Conservation (phyloP, 1,140 invertebrate genomes). For the Chelonus insularis region DNA sequence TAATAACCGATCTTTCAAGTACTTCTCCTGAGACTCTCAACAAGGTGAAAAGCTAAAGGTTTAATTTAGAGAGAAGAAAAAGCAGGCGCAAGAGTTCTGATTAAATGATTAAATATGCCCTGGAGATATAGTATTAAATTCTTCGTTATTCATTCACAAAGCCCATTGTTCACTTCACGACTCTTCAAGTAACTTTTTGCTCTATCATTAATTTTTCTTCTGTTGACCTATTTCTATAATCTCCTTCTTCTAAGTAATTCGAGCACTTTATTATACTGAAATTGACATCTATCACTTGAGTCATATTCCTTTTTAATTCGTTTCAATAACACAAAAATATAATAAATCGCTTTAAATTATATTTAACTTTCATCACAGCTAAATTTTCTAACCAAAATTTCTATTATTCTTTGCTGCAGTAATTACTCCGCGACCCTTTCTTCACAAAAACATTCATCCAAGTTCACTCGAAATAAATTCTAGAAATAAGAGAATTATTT, state of each 20-base stretch:
- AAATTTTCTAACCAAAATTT: too few species aligned
- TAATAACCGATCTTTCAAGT: slow-evolving; percentile 15
- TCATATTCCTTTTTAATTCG: too few species aligned
- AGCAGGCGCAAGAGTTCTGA: slow-evolving; percentile 7
- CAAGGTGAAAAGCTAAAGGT: slow-evolving; percentile 22
- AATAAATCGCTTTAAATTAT: too few species aligned
- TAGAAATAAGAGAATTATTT: too few species aligned
- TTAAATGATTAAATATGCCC: slow-evolving; percentile 26
- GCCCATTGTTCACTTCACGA: slow-evolving; percentile 22
- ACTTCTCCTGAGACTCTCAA: slow-evolving; percentile 11
- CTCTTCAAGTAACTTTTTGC: background rate
- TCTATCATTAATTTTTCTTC: slow-evolving; percentile 10
- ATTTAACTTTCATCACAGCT: too few species aligned
- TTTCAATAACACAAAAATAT: too few species aligned
- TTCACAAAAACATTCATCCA: too few species aligned
- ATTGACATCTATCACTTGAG: background rate
- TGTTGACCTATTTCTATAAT: background rate
- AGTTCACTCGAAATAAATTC: too few species aligned
- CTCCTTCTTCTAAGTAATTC: background rate
- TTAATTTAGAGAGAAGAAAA: slow-evolving; percentile 20
- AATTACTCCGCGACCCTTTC: too few species aligned
- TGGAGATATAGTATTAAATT: slow-evolving; percentile 14
- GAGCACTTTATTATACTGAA: background rate
- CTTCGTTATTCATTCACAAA: slow-evolving; percentile 24
- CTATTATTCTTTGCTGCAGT: too few species aligned